phyloP scores from a whole-genome alignment of 2,888 invertebrate genomes.

The Eristalis intricaria region DNA sequence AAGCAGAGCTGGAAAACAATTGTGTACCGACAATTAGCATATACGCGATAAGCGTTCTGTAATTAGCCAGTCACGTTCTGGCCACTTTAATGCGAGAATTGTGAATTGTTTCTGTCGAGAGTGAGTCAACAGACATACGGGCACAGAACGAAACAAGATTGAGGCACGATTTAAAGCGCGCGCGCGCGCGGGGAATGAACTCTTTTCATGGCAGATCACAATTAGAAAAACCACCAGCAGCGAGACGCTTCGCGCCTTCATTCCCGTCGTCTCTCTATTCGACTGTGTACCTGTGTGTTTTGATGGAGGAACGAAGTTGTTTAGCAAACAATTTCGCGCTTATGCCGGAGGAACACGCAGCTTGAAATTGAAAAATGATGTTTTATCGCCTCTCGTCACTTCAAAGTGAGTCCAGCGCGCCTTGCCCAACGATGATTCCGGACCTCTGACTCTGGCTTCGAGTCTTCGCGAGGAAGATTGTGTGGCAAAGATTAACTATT shows the following conservation, averaged over 20 bases:
- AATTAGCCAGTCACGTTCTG: conserved; percentile 57
- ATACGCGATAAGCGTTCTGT: conserved; percentile 43
- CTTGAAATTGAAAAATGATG: conserved; percentile 45
- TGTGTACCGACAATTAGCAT: conserved; percentile 46
- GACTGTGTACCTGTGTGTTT: not conserved
- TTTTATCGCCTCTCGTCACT: conserved; percentile 16
- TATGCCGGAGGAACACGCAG: conserved; percentile 18
- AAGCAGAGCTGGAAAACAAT: conserved; percentile 16
- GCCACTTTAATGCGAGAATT: conserved; percentile 46
- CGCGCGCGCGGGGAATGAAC: conserved; percentile 8
- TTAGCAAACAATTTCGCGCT: conserved; percentile 30
- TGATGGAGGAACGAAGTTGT: conserved; percentile 11
- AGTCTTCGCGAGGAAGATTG: conserved; percentile 9
- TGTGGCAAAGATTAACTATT: conserved; percentile 36
- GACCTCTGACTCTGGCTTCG: not conserved
- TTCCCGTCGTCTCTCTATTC: not conserved
- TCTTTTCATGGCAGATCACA: conserved; percentile 48
- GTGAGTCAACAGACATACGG: conserved; percentile 13
- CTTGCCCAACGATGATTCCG: too few relatives aligned
- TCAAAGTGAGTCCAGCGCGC: not conserved
- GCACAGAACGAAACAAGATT: not conserved
- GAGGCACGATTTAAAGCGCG: conserved; percentile 25
- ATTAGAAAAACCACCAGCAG: conserved; percentile 17
- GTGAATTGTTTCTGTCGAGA: not conserved
- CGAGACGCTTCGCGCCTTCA: not conserved